A percentile compares a stretch with the other conserved stretches of the same genome.
These are phyloP conservation scores for Lampris incognitus DNA, from an alignment of 2,113 vertebrate genomes.

Conservation along the genomic window DNA sequence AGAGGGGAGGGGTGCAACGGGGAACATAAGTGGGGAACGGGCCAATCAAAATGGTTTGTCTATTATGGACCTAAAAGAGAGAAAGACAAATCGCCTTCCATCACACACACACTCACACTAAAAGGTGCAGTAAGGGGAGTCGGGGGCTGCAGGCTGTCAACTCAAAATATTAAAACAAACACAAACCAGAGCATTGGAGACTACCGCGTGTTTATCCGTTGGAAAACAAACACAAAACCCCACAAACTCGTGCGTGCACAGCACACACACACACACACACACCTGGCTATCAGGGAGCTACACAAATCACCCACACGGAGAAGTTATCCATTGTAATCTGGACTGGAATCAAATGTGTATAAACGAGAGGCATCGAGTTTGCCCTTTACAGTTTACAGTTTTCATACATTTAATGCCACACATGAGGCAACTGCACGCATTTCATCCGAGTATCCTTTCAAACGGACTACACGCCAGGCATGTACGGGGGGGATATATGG, in stretches of 20 bases:
- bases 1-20: background rate
- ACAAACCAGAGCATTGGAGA: conserved; percentile 9
- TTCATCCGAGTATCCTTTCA: no score
- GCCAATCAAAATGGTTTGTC: conserved; percentile 77
- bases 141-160: conserved; percentile 19
- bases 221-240: background rate
- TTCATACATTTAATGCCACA: no score
- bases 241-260: background rate
- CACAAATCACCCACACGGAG: background rate
- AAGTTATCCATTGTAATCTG: background rate
- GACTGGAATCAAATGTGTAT: background rate
- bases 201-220: conserved; percentile 1
- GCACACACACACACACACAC: background rate
- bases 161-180: conserved; percentile 51
- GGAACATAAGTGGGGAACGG: conserved; percentile 65
- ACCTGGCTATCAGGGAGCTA: background rate
- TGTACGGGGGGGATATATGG: no score
- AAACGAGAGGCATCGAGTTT: no score
- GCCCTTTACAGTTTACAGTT: no score
- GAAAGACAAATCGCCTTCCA: background rate
- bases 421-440: no score
- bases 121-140: background rate
- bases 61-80: conserved; percentile 74
- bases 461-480: no score
- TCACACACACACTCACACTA: conserved; percentile 20